Base-by-base conservation (phyloP, 2,888 invertebrate genomes). In the Zhuqinia jingwanae region DNA sequence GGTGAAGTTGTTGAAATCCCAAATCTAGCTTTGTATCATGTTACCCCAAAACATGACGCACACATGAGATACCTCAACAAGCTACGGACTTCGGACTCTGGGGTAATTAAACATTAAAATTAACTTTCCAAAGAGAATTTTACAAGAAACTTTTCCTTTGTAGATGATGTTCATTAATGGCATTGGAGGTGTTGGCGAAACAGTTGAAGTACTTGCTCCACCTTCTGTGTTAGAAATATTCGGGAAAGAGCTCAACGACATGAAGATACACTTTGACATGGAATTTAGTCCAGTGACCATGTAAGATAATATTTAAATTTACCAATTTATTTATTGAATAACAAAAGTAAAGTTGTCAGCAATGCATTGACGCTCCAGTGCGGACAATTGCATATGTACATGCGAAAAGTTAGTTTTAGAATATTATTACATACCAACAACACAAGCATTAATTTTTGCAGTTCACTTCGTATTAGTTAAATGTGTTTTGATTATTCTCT, bases 21-120 rank as follows among this genome's bases (percentile, higher is more conserved):
- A 1, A 60, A 81, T 30, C n/a, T 73, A 10, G 73, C 50, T 6
- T 20, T 82, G 82, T 82, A 82, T 75, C 82, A 75, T 17, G 22
- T 63, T 27, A 82, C 75, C 60, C 82, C 82, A 25, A 22, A 47
- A 27, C 60, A 15, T 45, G 60, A 60, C n/a, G 47, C 0, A 13
- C 75, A 82, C 2, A 47, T 82, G 17, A 42, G 45, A 36, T 45
- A 56, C 22, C 68, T 80, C 0, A 73, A 81, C 13, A 58, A 25
- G 25, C 27, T 82, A 13, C 22, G 63, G 6, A 60, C 63, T 0
- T 75, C 36, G 8, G 70, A 75, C 17, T 42, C 60, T 50, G 75
- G 82, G 30, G 81, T 70, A 45, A 78, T n/a, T n/a, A n/a, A n/a
- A n/a, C n/a, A n/a, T 65, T n/a, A 30, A 20, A 58, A n/a, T 3